phyloP scores from a whole-genome alignment of 2,113 vertebrate genomes.

The Cichladusa arquata region DNA sequence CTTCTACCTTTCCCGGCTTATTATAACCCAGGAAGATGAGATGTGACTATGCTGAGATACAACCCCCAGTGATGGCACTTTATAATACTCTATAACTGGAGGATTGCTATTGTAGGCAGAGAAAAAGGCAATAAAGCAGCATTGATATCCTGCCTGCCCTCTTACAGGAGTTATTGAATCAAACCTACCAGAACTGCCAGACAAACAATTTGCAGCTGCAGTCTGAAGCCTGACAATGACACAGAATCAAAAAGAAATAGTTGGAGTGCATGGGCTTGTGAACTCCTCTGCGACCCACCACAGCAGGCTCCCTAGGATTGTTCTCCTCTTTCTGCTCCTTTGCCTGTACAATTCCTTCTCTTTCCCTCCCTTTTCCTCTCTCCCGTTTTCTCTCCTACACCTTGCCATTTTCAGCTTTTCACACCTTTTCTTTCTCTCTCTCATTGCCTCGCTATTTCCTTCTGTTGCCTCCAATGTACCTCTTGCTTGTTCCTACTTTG shows the following conservation, averaged over 20 bases:
- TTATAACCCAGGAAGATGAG: constrained; percentile 64
- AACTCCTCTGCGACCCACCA: constrained; percentile 61
- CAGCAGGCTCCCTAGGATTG: constrained; percentile 66
- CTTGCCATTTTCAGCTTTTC: neutral
- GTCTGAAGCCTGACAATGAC: constrained; percentile 74
- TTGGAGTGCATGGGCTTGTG: constrained; percentile 59
- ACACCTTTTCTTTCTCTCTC: neutral
- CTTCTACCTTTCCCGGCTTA: constrained; percentile 44
- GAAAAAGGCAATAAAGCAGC: constrained; percentile 75
- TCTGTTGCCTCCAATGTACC: neutral
- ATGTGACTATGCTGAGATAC: constrained; percentile 62
- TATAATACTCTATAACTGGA: constrained; percentile 64
- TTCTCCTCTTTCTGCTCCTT: constrained; percentile 51
- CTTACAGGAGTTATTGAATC: constrained; percentile 76
- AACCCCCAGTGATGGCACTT: constrained; percentile 66
- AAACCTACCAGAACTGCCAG: constrained; percentile 74
- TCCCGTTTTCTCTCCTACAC: neutral
- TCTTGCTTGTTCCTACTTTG: neutral
- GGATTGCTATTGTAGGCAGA: constrained; percentile 73
- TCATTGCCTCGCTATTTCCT: neutral
- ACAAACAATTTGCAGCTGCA: constrained; percentile 75
- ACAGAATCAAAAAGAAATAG: constrained; percentile 70
- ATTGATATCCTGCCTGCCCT: constrained; percentile 76
- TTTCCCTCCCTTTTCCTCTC: neutral
- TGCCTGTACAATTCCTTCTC: neutral